phyloP scores from a whole-genome alignment of 2,797 vertebrate species.

The Neosalanx taihuensis region DNA sequence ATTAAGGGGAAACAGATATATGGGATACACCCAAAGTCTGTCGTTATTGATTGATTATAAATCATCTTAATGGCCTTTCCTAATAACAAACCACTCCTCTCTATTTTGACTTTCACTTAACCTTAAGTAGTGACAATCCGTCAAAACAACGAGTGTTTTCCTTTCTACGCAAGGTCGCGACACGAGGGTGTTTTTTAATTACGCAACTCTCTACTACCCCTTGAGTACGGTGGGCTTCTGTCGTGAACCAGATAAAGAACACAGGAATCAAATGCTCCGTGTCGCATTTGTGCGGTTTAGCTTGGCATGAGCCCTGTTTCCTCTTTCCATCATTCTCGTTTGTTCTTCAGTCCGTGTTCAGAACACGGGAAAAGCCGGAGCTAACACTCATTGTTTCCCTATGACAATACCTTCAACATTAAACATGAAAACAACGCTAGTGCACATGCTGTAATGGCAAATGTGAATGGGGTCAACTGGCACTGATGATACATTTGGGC shows the following conservation, averaged over 20 bases:
- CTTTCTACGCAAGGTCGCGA: conserved; percentile 32
- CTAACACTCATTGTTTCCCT: conserved; percentile 55
- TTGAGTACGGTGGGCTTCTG: conserved; percentile 47
- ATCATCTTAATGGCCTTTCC: conserved; percentile 21
- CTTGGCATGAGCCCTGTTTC: conserved; percentile 55
- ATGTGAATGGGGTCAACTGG: not conserved
- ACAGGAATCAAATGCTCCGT: conserved; percentile 25
- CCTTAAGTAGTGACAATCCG: conserved; percentile 6
- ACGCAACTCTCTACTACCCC: conserved; percentile 44
- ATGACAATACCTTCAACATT: conserved; percentile 42
- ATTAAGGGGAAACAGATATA: too few relatives aligned
- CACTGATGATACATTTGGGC: not conserved
- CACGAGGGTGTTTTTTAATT: conserved; percentile 27
- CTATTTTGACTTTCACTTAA: conserved; percentile 33
- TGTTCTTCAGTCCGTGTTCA: conserved; percentile 51
- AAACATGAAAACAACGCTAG: conserved; percentile 48
- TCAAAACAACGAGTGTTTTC: conserved; percentile 30
- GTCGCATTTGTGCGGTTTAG: conserved; percentile 51
- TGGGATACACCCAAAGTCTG: too few relatives aligned
- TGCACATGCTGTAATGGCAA: conserved; percentile 25
- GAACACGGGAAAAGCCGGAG: conserved; percentile 47
- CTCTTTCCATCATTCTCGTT: conserved; percentile 65
- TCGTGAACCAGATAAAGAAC: conserved; percentile 46
- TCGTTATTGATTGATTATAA: too few relatives aligned
- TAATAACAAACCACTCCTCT: conserved; percentile 11